Base-by-base conservation (phyloP, 1,140 invertebrate species). In the Aphidius gifuensis region DNA sequence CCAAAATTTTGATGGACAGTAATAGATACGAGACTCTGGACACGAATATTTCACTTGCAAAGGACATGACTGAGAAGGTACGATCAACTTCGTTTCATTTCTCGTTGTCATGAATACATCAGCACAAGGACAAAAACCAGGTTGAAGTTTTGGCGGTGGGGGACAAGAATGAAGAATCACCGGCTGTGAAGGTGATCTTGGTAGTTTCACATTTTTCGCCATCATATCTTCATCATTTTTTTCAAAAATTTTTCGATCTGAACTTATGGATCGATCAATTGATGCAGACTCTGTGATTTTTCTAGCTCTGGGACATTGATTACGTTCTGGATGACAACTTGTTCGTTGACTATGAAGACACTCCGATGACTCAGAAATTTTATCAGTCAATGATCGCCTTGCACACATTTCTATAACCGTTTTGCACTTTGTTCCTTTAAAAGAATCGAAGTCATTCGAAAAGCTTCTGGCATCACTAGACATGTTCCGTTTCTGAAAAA, bases 401-500 rank as follows among this genome's bases (percentile, higher is more conserved):
- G 53, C 11, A n/a, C 53, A 55, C 9, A 55, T 55, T 6, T 55
- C 53, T 5, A 40, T 55, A 4, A 55, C 53, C 6, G 53, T 55
- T 43, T 42, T 38, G 11, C 53, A 55, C 21, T 55, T 55, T 5
- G 11, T 40, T 5, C 39, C 3, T n/a, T 16, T 43, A 38, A 38
- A 42, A 0, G 42, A 9, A 7, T 42, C 39, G 0, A 39, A n/a
- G 5, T 11, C 50, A 39, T 32, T 53, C 6, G 32, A 8, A 8
- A 46, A 8, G 1, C n/a, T 46, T 46, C 4, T 46, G 8, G 45
- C n/a, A 9, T 8, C 8, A 42, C 59, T 65, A 4, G 64, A 65
- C 64, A 65, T 65, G 58, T 65, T 61, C 3, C 64, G 54, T 42
- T 61, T 58, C 8, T 55, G 58, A 40, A 39, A 53, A n/a, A 6